Evolutionary conservation across 1,140 invertebrate species (phyloP), one percentile per base, ranked within the genome.

Genomic region (Caenorhabditis tropicalis): DNA sequence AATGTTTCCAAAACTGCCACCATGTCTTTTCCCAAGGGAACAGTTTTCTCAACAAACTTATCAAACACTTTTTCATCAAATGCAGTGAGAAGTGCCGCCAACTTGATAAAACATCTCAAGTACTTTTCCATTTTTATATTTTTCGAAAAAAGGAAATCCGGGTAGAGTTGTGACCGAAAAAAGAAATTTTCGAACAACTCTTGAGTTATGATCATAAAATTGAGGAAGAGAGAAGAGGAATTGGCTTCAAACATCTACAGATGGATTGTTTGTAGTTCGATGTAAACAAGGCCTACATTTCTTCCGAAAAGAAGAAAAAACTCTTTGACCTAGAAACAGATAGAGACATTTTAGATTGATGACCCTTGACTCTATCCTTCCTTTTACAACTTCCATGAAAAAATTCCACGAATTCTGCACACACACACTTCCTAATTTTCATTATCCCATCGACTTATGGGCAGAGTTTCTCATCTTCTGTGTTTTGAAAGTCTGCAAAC

Each of bases 21-120:
- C 65, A 31, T 74, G 33, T 5, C 3, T 5, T n/a, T 10, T 12
- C 65, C 36, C 65, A 74, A 2, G 65, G 36, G 65, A 74, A 33
- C n/a, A 74, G 58, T 65, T 74, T 74, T 2, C 36, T 15, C 21
- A n/a, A 74, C 65, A 74, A 74, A 74, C 65, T 74, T 74, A 74
- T 74, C 65, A 74, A 74, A 74, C 65, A 74, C 65, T 74, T 74
- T 74, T 74, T 74, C 65, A 74, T 74, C 65, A 74, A 74, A 74
- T 46, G 12, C 21, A 43, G 36, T 74, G 6, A 10, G 19, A 65
- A 58, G 24, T 29, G 53, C 21, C 53, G 65, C 29, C 33, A 43
- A 74, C 65, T 74, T 39, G 6, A 65, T 65, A 36, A 65, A 65
- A 65, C 15, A n/a, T 36, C 24, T 0, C 19, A n/a, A 12, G 58